Evolutionary conservation across 2,888 invertebrate species (phyloP).

Genomic region (Nymphalis c-album): DNA sequence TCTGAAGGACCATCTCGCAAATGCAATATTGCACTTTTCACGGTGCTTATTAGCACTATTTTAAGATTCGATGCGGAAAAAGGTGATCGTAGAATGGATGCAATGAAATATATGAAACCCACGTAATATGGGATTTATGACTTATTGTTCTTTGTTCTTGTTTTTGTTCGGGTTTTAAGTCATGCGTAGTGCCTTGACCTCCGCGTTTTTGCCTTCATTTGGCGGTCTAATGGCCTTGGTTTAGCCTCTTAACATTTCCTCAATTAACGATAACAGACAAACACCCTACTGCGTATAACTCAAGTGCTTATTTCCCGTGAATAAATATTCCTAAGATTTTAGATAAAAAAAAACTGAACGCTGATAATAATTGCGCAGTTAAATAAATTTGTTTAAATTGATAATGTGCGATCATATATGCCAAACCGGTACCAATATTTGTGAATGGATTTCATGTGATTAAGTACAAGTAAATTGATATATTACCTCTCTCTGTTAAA

Average conservation of each 20-base stretch:
- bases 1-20: neutral
- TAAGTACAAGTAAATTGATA: neutral
- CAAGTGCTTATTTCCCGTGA: conserved; percentile 35
- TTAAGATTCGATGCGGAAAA: neutral
- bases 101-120: conserved; percentile 19
- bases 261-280: conserved; percentile 56
- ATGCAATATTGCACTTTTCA: neutral
- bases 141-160: conserved; percentile 59
- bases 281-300: conserved; percentile 25
- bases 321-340: conserved; percentile 11
- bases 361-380: conserved; percentile 30
- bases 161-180: conserved; percentile 61
- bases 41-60: neutral
- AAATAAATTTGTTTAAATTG: conserved; percentile 33
- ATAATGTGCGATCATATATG: conserved; percentile 23
- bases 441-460: conserved; percentile 5
- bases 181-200: conserved; percentile 65
- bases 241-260: conserved; percentile 65
- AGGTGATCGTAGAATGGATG: conserved; percentile 10
- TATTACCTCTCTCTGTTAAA: neutral
- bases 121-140: conserved; percentile 35
- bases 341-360: conserved; percentile 28
- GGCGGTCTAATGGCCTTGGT: conserved; percentile 64
- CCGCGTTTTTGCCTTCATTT: conserved; percentile 67
- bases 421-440: neutral